These are phyloP conservation scores for Zaprionus davidi DNA, from an alignment of 1,140 invertebrate genomes.

Conservation along the genomic window DNA sequence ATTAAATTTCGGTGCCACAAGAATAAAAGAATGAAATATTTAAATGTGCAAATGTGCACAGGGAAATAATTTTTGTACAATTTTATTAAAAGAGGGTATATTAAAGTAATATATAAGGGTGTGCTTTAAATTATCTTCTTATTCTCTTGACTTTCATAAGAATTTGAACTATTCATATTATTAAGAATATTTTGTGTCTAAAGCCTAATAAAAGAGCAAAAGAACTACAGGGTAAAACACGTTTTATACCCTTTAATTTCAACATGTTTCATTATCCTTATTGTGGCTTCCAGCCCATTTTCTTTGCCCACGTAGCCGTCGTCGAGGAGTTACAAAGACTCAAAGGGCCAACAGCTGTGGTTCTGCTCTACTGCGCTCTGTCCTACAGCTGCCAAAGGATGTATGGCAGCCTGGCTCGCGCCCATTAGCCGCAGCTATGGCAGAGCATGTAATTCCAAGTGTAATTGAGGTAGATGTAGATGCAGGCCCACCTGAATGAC, in stretches of 20 bases:
- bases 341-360: constrained; percentile 20
- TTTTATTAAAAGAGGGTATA: too few species aligned
- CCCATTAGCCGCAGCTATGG: constrained; percentile 22
- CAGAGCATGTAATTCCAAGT: constrained; percentile 14
- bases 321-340: neutral
- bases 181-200: too few species aligned
- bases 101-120: too few species aligned
- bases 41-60: constrained; percentile 40
- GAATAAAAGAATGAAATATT: constrained; percentile 64
- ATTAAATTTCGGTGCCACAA: constrained; percentile 2
- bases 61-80: neutral
- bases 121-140: too few species aligned
- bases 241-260: neutral
- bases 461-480: constrained; percentile 24
- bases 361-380: constrained; percentile 22
- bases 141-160: too few species aligned
- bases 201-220: too few species aligned
- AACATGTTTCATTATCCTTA: neutral
- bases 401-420: constrained; percentile 35
- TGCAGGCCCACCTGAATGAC: neutral
- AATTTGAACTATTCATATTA: too few species aligned
- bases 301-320: neutral
- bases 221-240: neutral
- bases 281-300: neutral
- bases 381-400: constrained; percentile 25